Conservation (phyloP, 2,797 vertebrate genomes). For the Channallabes apus region DNA sequence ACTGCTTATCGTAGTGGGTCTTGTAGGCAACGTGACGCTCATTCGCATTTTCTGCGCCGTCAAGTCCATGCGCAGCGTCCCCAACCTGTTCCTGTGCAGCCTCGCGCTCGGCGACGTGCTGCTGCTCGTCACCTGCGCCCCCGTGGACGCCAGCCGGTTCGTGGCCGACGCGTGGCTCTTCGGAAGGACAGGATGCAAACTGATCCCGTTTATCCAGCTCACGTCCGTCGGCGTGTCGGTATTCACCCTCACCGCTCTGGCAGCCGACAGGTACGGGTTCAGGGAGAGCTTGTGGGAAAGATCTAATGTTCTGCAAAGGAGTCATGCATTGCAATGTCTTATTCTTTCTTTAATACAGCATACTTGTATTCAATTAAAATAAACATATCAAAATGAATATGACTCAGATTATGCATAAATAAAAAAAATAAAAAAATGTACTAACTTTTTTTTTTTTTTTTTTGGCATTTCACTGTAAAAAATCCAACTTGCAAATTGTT, state of each 20-base stretch:
- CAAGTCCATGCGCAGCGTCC: slow-evolving; percentile 87
- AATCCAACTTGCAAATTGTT: no score
- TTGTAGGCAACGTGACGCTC: slow-evolving; percentile 90
- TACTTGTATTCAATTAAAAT: no score
- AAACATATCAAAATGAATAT: not conserved
- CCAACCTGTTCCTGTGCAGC: slow-evolving; percentile 94
- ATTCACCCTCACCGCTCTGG: slow-evolving; percentile 94
- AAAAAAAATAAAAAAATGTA: no score
- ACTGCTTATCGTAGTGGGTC: slow-evolving; percentile 84
- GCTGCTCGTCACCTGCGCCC: slow-evolving; percentile 90
- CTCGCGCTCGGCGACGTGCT: slow-evolving; percentile 91
- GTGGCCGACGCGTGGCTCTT: slow-evolving; percentile 92
- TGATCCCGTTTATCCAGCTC: slow-evolving; percentile 94
- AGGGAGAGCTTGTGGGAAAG: not conserved
- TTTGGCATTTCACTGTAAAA: no score
- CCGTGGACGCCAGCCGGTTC: slow-evolving; percentile 93
- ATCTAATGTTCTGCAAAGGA: not conserved
- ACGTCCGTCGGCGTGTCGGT: slow-evolving; percentile 97
- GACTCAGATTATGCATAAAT: not conserved
- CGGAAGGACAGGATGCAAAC: slow-evolving; percentile 90
- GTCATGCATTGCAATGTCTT: not conserved
- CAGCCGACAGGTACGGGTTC: slow-evolving; percentile 89
- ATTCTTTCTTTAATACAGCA: not conserved
- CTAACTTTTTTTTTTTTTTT: not conserved
- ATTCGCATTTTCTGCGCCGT: slow-evolving; percentile 91